Conservation (phyloP, 2,797 vertebrate species). For the Poecilia picta region DNA sequence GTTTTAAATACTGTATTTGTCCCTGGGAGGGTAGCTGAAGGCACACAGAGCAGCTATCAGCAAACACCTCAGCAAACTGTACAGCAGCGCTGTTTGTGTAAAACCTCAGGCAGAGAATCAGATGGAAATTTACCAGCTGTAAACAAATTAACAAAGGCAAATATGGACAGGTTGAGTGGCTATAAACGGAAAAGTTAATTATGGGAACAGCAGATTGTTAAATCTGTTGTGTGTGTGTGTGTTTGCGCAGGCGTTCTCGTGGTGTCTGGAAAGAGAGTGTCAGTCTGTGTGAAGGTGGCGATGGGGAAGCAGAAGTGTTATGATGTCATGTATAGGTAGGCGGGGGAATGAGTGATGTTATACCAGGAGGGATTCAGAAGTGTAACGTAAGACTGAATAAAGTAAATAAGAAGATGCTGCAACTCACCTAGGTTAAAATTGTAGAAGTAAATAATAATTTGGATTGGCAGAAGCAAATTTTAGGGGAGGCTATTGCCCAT, state of each 20-base stretch:
- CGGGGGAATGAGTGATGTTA: background rate
- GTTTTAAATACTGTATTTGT: background rate
- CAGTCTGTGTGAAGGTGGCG: background rate
- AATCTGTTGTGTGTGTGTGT: background rate
- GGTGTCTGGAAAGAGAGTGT: background rate
- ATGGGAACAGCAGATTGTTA: background rate
- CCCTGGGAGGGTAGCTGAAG: background rate
- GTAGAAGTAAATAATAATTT: background rate
- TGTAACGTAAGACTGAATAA: background rate
- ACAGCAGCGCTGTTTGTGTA: background rate
- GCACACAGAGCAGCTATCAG: background rate
- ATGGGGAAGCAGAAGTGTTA: background rate
- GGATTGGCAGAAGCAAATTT: background rate
- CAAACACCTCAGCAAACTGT: background rate
- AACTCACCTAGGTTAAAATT: background rate
- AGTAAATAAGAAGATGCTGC: background rate
- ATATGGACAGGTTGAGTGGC: background rate
- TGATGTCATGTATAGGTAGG: background rate
- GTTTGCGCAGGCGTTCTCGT: background rate
- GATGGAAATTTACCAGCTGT: slow-evolving; percentile 2
- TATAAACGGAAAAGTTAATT: background rate
- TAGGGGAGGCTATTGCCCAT: background rate
- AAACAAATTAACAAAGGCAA: slow-evolving; percentile 9
- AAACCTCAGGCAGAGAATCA: background rate
- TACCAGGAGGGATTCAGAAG: background rate